These are phyloP conservation scores for Protonibea diacanthus DNA, from an alignment of 2,797 vertebrate species.

Conservation along the genomic window DNA sequence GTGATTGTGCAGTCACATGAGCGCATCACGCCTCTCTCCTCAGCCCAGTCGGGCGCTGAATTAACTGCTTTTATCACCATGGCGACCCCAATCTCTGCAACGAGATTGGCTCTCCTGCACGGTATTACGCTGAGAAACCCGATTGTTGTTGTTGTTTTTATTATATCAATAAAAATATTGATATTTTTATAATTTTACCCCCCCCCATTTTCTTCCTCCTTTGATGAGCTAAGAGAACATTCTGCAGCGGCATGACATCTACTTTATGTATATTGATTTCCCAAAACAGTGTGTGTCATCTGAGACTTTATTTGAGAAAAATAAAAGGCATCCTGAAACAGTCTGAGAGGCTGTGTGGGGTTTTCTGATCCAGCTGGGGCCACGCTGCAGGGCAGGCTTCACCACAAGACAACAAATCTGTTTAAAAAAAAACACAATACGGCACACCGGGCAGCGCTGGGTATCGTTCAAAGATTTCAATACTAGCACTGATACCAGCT, in stretches of 20 bases:
- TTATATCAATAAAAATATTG: too few species aligned
- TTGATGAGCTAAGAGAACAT: neutral
- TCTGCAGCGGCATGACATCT: neutral
- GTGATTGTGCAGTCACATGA: constrained; percentile 31
- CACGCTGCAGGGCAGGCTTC: neutral
- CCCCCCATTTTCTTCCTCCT: neutral
- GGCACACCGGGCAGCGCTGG: neutral
- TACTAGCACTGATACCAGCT: too few species aligned
- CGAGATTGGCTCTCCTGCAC: neutral
- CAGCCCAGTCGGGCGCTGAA: constrained; percentile 37
- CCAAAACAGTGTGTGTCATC: neutral
- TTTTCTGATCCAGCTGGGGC: neutral
- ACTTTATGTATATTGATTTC: neutral
- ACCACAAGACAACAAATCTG: neutral
- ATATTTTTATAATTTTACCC: too few species aligned
- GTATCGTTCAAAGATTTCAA: too few species aligned
- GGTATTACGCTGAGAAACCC: neutral
- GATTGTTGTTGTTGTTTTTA: neutral
- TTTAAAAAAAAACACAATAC: neutral
- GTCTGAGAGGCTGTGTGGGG: neutral
- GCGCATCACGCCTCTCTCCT: constrained; percentile 41
- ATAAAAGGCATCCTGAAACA: neutral
- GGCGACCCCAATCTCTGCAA: constrained; percentile 55
- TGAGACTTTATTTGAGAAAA: neutral
- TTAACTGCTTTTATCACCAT: constrained; percentile 66